Evolutionary conservation across 2,797 vertebrate genomes (phyloP).

Genomic region (Kryptopterus vitreolus): DNA sequence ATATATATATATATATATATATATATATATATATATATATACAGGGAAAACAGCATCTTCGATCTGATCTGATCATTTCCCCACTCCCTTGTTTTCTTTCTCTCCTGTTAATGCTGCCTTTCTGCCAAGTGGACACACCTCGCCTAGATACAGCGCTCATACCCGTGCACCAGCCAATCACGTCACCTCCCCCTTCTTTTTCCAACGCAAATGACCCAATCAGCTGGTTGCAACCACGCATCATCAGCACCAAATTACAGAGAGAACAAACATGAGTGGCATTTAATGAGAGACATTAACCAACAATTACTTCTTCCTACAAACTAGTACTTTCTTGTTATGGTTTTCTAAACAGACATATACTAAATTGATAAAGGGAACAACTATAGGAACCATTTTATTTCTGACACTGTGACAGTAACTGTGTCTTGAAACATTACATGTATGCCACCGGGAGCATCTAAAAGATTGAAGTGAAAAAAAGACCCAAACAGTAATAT

Average conservation of each 20-base stretch:
- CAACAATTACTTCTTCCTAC: slow-evolving; percentile 48
- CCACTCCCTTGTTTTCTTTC: slow-evolving; percentile 28
- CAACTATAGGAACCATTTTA: background rate
- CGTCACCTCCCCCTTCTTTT: slow-evolving; percentile 63
- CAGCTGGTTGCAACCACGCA: slow-evolving; percentile 51
- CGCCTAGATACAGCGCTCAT: slow-evolving; percentile 76
- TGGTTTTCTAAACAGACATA: background rate
- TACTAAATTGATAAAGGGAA: background rate
- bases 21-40: too few species aligned
- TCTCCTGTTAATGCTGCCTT: slow-evolving; percentile 39
- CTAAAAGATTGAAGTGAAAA: background rate
- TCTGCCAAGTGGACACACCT: slow-evolving; percentile 65
- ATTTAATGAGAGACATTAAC: slow-evolving; percentile 69
- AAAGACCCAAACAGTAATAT: background rate
- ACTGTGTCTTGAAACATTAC: background rate
- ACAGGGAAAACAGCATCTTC: background rate
- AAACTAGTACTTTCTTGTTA: background rate
- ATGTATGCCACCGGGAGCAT: background rate
- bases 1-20: too few species aligned
- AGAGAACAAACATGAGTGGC: slow-evolving; percentile 71
- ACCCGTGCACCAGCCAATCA: slow-evolving; percentile 76
- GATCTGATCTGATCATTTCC: slow-evolving; percentile 41
- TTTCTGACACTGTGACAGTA: background rate
- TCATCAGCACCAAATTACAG: slow-evolving; percentile 68
- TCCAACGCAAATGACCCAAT: slow-evolving; percentile 64